These are phyloP conservation scores for Merops nubicus DNA, from an alignment of 2,113 vertebrate genomes.

Conservation along the genomic window DNA sequence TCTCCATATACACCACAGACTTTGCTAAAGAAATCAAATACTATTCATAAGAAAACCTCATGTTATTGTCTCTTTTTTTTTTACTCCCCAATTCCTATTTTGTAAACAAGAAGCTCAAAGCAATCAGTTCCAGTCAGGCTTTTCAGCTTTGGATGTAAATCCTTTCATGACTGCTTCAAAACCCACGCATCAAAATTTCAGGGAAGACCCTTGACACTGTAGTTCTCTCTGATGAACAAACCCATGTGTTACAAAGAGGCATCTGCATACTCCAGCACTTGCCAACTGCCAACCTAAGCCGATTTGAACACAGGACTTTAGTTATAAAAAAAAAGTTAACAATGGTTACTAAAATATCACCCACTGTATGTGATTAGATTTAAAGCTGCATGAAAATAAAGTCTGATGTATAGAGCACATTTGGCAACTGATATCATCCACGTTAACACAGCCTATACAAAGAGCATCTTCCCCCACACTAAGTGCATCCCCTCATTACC, in stretches of 20 bases:
- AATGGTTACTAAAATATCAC: neutral
- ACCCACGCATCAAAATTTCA: constrained; percentile 22
- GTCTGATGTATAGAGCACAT: neutral
- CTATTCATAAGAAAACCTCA: neutral
- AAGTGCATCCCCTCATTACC: neutral
- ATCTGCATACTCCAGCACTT: neutral
- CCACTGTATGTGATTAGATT: neutral
- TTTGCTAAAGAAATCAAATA: constrained; percentile 12
- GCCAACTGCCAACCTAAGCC: neutral
- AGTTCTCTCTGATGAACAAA: constrained; percentile 41
- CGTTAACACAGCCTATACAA: neutral
- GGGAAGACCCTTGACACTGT: neutral
- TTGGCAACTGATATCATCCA: neutral
- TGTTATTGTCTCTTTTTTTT: neutral
- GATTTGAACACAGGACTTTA: neutral
- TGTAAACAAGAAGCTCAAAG: constrained; percentile 57
- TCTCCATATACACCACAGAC: neutral
- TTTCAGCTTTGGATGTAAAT: constrained; percentile 63
- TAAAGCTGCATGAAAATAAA: neutral
- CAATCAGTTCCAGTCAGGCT: constrained; percentile 68
- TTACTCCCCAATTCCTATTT: constrained; percentile 6
- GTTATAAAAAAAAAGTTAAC: neutral
- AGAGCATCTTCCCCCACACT: neutral
- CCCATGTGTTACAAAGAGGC: constrained; percentile 1
- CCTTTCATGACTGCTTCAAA: constrained; percentile 51